Base-by-base conservation (phyloP, 2,797 vertebrate genomes). In the Cottoperca gobio region DNA sequence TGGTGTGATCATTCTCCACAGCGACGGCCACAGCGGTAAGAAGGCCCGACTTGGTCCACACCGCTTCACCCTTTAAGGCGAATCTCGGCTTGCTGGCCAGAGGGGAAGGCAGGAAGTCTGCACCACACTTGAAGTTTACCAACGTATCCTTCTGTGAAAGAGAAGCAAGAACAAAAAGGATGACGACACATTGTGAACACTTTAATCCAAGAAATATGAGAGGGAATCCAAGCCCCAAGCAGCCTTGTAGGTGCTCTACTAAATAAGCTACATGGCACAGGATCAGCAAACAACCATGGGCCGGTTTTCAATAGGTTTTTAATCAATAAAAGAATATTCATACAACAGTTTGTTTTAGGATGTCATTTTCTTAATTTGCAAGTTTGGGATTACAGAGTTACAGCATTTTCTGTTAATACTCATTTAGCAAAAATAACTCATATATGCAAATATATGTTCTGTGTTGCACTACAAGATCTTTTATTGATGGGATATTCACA, bases 21-120 rank as follows among this genome's bases (percentile, higher is more conserved):
- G 95, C 93, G 17, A 98, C 94, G 0, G 95, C 95, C 84, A 99
- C 96, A 0, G 97, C 95, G 0, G 97, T 98, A 86, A 97, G 93
- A 48, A 94, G 73, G 90, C 89, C 48, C 71, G 89, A 9, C 21
- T 2, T 94, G 92, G 49, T 94, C 89, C 95, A 90, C 45, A 68
- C 78, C 3, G 74, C 55, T 0, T 90, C 73, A 53, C 90, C 87
- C 35, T 76, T 72, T 78, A 95, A 87, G 79, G 94, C 72, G 10
- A 95, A 95, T 35, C 82, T 93, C 0, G 96, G 93, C 19, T 88
- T 96, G 86, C 96, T 98, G 85, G 97, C 97, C 91, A 98, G 87
- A 3, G 98, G 97, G 49, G 98, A 97, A 0, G 96, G 96, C 23
- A 96, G 86, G 66, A 95, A 94, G 73, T 96, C 95, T 5, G 83